A percentile compares a stretch with the other conserved stretches of the same genome.
phyloP scores from a whole-genome alignment of 1,140 invertebrate species.

The Trichonephila clavipes region DNA sequence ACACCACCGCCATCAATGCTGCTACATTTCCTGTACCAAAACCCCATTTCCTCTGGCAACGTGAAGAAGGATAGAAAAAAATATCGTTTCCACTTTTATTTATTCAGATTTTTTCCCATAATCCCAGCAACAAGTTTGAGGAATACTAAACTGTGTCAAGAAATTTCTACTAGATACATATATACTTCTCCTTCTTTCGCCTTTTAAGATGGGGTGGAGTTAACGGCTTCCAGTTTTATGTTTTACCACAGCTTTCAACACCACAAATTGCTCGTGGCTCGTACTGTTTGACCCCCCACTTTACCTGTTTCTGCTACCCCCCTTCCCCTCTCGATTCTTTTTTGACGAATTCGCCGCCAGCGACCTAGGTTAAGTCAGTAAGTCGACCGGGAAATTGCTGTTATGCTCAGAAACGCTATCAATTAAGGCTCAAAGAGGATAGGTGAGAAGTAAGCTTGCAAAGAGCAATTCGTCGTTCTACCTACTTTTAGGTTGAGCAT shows the following conservation, averaged over 20 bases:
- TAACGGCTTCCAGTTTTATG: constrained; percentile 36
- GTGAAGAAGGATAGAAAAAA: background rate
- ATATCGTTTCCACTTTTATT: background rate
- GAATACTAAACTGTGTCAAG: background rate
- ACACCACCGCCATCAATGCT: background rate
- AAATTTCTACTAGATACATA: background rate
- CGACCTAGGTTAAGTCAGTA: constrained; percentile 22
- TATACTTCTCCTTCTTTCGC: background rate
- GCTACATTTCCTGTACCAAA: constrained; percentile 6
- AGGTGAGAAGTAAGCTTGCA: background rate
- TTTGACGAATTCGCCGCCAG: constrained; percentile 9
- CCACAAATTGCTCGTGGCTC: constrained; percentile 7
- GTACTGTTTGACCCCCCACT: background rate
- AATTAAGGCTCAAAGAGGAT: background rate
- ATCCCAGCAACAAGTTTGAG: background rate
- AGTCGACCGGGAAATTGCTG: constrained; percentile 42
- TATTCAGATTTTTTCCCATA: constrained; percentile 18
- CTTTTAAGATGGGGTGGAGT: constrained; percentile 13
- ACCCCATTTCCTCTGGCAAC: background rate
- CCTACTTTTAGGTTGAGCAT: background rate
- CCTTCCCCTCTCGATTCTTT: background rate
- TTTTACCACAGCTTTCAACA: constrained; percentile 8
- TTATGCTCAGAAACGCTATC: constrained; percentile 22
- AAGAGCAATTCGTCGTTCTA: background rate
- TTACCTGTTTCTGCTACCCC: background rate